Evolutionary conservation across 1,140 invertebrate species (phyloP).

Genomic region (Drosophila suzukii): DNA sequence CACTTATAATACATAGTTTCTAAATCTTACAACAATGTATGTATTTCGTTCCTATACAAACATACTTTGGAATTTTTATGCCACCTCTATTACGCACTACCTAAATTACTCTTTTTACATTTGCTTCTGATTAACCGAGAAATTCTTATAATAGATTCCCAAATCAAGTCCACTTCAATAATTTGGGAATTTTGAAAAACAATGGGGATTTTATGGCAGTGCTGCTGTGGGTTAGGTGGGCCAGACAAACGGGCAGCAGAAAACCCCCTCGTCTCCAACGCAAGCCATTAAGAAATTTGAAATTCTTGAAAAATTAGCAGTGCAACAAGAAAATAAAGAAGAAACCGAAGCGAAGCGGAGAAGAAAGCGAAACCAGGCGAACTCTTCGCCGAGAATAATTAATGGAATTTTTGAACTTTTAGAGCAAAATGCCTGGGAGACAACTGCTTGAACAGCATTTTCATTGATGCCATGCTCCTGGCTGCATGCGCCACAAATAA

Average conservation of each 20-base stretch:
- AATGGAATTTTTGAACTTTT: slow-evolving; percentile 77
- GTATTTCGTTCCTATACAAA: too few relatives aligned
- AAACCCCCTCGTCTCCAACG: neutral
- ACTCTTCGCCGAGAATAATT: slow-evolving; percentile 57
- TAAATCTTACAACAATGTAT: too few relatives aligned
- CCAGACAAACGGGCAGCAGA: slow-evolving; percentile 25
- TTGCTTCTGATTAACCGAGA: too few relatives aligned
- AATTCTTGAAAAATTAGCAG: slow-evolving; percentile 64
- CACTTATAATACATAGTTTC: too few relatives aligned
- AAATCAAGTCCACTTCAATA: neutral
- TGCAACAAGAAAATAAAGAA: slow-evolving; percentile 9
- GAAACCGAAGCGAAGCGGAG: neutral
- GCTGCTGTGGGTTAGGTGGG: slow-evolving; percentile 9
- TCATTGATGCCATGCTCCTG: slow-evolving; percentile 35
- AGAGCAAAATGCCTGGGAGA: slow-evolving; percentile 55
- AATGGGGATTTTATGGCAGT: slow-evolving; percentile 6
- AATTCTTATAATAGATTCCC: neutral
- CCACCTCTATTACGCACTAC: too few relatives aligned
- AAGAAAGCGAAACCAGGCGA: slow-evolving; percentile 30
- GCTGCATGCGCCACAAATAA: slow-evolving; percentile 68
- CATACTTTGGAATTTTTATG: too few relatives aligned
- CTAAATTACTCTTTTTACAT: too few relatives aligned
- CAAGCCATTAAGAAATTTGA: slow-evolving; percentile 45
- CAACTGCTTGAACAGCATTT: slow-evolving; percentile 61
- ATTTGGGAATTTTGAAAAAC: too few relatives aligned